Conservation (phyloP, 2,888 invertebrate genomes). For the Aphrophora alni region DNA sequence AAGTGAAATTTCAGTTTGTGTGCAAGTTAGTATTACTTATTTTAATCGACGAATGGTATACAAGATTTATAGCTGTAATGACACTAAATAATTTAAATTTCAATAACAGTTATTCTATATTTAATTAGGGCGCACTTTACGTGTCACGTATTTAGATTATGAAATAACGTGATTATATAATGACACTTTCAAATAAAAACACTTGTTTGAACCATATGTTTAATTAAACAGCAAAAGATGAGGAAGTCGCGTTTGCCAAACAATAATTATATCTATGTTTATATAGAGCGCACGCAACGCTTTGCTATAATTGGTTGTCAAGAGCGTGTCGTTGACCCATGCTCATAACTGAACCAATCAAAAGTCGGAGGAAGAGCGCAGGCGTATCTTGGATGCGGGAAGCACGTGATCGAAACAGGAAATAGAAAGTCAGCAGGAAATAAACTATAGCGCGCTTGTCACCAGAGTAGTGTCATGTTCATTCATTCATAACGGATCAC, state of each 20-base stretch:
- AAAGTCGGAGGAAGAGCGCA: background rate
- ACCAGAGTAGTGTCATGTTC: background rate
- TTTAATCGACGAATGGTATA: too few species aligned
- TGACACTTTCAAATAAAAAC: too few species aligned
- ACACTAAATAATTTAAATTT: too few species aligned
- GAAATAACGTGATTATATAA: too few species aligned
- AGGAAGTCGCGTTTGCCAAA: background rate
- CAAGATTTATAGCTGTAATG: too few species aligned
- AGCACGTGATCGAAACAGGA: background rate
- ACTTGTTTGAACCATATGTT: too few species aligned
- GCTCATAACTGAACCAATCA: slow-evolving; percentile 3
- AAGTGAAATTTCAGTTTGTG: too few species aligned
- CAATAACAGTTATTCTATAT: too few species aligned
- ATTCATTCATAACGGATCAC: background rate
- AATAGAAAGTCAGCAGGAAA: background rate
- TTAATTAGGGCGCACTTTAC: too few species aligned
- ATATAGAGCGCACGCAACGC: background rate
- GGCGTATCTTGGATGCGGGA: background rate
- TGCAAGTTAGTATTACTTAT: too few species aligned
- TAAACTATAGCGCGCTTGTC: background rate
- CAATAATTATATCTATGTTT: background rate
- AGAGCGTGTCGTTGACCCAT: slow-evolving; percentile 1
- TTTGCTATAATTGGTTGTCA: background rate
- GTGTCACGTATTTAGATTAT: too few species aligned
- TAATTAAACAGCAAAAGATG: background rate